Evolutionary conservation across 2,797 vertebrate genomes (phyloP).

Genomic region (Notoglanidium macrostoma): DNA sequence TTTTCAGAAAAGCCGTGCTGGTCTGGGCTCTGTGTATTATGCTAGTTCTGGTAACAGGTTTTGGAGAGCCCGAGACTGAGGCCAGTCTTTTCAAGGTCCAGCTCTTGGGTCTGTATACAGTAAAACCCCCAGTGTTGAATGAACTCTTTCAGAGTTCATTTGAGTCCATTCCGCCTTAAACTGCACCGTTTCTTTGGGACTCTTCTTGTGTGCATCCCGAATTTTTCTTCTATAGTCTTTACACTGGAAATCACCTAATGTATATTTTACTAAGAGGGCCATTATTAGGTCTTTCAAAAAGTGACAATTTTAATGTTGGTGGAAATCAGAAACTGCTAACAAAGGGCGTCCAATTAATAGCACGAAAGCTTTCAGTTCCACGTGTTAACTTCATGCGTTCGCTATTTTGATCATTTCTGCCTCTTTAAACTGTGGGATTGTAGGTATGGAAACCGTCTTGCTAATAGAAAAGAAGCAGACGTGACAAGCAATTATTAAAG

Average conservation of each 20-base stretch:
- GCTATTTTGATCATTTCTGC: background rate
- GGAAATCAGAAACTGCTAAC: background rate
- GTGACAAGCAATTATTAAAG: background rate
- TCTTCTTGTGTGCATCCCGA: background rate
- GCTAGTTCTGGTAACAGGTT: background rate
- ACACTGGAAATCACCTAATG: background rate
- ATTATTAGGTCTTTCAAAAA: background rate
- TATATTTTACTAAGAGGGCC: background rate
- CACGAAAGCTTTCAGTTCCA: background rate
- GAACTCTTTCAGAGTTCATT: no score
- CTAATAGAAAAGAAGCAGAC: background rate
- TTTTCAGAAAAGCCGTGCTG: background rate
- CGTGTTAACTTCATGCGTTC: background rate
- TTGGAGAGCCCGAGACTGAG: background rate
- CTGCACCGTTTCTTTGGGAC: background rate
- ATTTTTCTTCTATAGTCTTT: background rate
- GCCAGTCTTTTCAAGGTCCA: background rate
- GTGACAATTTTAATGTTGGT: background rate
- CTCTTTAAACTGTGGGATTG: background rate
- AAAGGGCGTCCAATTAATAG: no score
- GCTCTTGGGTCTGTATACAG: no score
- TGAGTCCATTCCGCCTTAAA: no score
- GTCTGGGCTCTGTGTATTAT: background rate
- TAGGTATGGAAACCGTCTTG: background rate
- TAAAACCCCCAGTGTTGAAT: no score